These are phyloP conservation scores for Metaphire vulgaris DNA, from an alignment of 1,140 invertebrate species.

Conservation along the genomic window DNA sequence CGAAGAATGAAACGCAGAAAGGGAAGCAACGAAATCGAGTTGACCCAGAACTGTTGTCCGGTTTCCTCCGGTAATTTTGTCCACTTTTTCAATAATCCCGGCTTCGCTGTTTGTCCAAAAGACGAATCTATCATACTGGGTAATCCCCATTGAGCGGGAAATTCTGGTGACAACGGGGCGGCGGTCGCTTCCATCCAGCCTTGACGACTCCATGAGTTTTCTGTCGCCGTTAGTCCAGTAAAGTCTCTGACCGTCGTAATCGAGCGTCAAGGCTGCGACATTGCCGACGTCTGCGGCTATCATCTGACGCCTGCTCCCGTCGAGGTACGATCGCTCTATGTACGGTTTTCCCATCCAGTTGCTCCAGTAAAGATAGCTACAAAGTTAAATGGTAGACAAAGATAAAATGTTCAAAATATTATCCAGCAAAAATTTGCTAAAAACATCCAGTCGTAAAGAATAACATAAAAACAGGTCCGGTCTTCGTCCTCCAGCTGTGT, in stretches of 20 bases:
- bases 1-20: constrained; percentile 64
- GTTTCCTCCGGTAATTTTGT: constrained; percentile 54
- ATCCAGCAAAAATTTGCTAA: no score
- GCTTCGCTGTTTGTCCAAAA: constrained; percentile 97
- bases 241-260: constrained; percentile 74
- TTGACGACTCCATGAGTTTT: constrained; percentile 58
- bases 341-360: constrained; percentile 64
- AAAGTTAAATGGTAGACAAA: no score
- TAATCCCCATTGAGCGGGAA: constrained; percentile 87
- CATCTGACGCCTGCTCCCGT: constrained; percentile 65
- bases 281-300: constrained; percentile 56
- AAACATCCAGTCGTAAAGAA: no score
- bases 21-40: constrained; percentile 68
- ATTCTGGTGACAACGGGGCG: constrained; percentile 13
- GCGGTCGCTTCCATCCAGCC: constrained; percentile 13
- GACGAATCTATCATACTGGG: constrained; percentile 81
- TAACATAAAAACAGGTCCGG: no score
- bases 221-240: constrained; percentile 64
- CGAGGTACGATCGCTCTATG: constrained; percentile 90
- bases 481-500: no score
- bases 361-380: constrained; percentile 79
- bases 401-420: no score
- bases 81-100: constrained; percentile 53
- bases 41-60: constrained; percentile 62
- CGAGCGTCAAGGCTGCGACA: constrained; percentile 61